phyloP scores from a whole-genome alignment of 1,140 invertebrate species.

The Drosophila serrata region DNA sequence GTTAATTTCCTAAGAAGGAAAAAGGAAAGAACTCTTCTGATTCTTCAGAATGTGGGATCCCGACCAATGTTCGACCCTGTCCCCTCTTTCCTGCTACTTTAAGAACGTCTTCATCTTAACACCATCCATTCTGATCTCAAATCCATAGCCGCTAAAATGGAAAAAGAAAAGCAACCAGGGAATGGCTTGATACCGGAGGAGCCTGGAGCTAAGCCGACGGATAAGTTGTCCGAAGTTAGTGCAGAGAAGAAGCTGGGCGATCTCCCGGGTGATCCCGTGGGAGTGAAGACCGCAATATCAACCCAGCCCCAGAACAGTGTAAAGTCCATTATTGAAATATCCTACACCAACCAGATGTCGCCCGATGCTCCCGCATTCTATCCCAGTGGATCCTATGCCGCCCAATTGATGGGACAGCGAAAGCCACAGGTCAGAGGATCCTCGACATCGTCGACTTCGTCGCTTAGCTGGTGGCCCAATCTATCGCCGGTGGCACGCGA shows the following conservation, averaged over 20 bases:
- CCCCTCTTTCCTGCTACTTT: no score
- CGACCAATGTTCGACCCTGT: neutral
- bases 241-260: neutral
- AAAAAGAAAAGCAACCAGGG: neutral
- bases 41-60: neutral
- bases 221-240: neutral
- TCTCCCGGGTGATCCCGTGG: neutral
- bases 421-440: neutral
- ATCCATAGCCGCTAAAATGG: neutral
- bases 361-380: constrained; percentile 47
- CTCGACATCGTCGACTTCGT: neutral
- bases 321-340: neutral
- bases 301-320: neutral
- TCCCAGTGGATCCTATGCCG: constrained; percentile 51
- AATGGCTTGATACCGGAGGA: neutral
- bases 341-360: constrained; percentile 32
- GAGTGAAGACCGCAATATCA: neutral
- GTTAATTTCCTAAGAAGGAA: no score
- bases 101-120: neutral
- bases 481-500: constrained; percentile 3
- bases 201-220: neutral
- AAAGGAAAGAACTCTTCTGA: no score
- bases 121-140: neutral
- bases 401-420: constrained; percentile 31
- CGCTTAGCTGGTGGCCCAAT: constrained; percentile 9